Base-by-base conservation (phyloP, 2,888 invertebrate species). In the Epicampocera succincta region DNA sequence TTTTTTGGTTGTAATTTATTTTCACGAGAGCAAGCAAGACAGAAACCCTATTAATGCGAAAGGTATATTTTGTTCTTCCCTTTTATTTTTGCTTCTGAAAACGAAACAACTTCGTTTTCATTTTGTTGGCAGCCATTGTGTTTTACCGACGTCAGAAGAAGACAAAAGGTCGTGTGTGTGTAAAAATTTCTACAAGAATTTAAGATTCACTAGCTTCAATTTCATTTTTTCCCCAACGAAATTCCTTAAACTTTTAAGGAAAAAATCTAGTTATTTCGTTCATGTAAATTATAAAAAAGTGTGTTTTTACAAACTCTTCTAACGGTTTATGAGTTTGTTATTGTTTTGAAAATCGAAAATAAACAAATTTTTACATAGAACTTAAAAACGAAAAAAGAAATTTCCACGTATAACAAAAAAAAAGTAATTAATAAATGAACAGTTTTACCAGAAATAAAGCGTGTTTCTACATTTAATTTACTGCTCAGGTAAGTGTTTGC, bases 241-340 rank as follows among this genome's bases (percentile, higher is more conserved):
- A 80, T 75, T 78, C 80, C 60, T 56, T 71, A 58, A 54, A 69
- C 71, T 44, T 69, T 58, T 61, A 68, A 74, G 48, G 72, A 46
- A 79, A 87, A 86, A 85, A 86, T 87, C 88, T 88, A 89, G 88
- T 89, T 88, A 88, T 88, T 89, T 89, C 88, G 87, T 89, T 89
- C 85, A 72, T 72, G 81, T 84, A 69, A 66, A 79, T 79, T 61
- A 60, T 71, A 69, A 79, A 76, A 79, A 65, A 44, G 44, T 60
- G 63, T 65, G 40, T 66, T 73, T 76, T 72, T 82, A 48, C 75
- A 78, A 82, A 66, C 82, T 78, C 74, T 82, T 82, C 82, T 82
- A 82, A 82, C 77, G 77, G 77, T 82, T 77, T 68, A 50, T 56
- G 73, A 73, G 80, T 76, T 81, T 82, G 82, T 82, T 82, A 71